These are phyloP conservation scores for Ochropacha duplaris DNA, from an alignment of 2,888 invertebrate species.

Conservation along the genomic window DNA sequence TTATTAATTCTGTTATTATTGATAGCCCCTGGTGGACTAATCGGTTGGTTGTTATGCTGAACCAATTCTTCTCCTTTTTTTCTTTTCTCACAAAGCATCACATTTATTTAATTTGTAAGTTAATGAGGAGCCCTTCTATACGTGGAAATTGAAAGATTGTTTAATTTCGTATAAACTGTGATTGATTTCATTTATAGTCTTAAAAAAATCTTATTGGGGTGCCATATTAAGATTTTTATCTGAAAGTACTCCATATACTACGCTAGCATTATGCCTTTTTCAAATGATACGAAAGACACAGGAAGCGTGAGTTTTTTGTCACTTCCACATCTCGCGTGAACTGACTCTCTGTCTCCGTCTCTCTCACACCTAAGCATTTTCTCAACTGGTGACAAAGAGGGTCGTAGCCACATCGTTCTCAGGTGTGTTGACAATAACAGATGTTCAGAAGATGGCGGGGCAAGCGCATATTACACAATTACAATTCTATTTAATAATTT, in stretches of 20 bases:
- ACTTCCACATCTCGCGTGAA: conserved; percentile 73
- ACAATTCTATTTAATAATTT: conserved; percentile 81
- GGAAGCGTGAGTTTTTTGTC: conserved; percentile 82
- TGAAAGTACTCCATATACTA: conserved; percentile 44
- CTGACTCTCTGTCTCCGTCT: conserved; percentile 48
- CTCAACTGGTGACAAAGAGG: conserved; percentile 38
- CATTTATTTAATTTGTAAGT: no score
- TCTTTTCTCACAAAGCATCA: no score
- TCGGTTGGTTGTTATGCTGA: no score
- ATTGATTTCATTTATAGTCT: no score
- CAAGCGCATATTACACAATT: conserved; percentile 78
- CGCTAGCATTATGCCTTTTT: conserved; percentile 73
- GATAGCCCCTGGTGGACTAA: no score
- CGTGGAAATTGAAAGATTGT: no score
- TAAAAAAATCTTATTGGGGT: no score
- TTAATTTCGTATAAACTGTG: no score
- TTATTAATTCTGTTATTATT: no score
- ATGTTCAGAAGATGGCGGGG: conserved; percentile 73
- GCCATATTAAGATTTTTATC: conserved; percentile 25
- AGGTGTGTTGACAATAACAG: conserved; percentile 83
- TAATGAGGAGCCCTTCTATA: no score
- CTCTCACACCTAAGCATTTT: conserved; percentile 29
- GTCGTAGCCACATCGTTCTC: conserved; percentile 49
- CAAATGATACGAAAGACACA: conserved; percentile 82
- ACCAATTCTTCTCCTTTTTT: no score